Conservation (phyloP, 1,140 invertebrate species). For the Bombus pascuorum region DNA sequence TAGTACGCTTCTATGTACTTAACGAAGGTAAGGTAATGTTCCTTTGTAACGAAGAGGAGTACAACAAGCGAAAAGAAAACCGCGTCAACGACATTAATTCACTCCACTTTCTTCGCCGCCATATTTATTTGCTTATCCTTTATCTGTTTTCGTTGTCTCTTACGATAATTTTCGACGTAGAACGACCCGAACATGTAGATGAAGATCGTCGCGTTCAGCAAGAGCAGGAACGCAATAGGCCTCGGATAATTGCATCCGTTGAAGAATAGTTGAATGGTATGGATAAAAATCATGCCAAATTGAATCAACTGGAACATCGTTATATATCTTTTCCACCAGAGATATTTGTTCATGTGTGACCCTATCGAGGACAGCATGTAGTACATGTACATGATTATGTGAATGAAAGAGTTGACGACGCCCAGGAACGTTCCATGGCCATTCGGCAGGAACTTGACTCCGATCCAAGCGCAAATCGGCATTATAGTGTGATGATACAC, state of each 20-base stretch:
- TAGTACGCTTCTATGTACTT: neutral
- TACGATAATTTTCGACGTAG: constrained; percentile 89
- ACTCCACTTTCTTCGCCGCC: neutral
- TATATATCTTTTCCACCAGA: constrained; percentile 97
- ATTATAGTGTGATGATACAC: constrained; percentile 89
- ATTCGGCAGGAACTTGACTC: constrained; percentile 90
- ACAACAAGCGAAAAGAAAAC: neutral
- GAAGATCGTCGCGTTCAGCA: constrained; percentile 90
- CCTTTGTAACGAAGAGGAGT: too few species aligned
- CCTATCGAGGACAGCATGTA: constrained; percentile 92
- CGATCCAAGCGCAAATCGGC: constrained; percentile 92
- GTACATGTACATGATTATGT: constrained; percentile 93
- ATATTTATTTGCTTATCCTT: constrained; percentile 69
- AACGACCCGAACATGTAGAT: constrained; percentile 93
- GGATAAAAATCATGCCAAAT: constrained; percentile 90
- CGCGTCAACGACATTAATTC: neutral
- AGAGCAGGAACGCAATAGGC: constrained; percentile 86
- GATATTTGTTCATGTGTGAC: constrained; percentile 88
- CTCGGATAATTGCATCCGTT: constrained; percentile 87
- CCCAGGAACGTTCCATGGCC: constrained; percentile 92
- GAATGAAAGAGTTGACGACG: constrained; percentile 93
- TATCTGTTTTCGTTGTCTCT: constrained; percentile 39
- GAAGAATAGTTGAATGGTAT: constrained; percentile 86
- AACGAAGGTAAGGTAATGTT: neutral
- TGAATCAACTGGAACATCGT: constrained; percentile 94